Base-by-base conservation (phyloP, 2,113 vertebrate species). In the Nothocercus julius region DNA sequence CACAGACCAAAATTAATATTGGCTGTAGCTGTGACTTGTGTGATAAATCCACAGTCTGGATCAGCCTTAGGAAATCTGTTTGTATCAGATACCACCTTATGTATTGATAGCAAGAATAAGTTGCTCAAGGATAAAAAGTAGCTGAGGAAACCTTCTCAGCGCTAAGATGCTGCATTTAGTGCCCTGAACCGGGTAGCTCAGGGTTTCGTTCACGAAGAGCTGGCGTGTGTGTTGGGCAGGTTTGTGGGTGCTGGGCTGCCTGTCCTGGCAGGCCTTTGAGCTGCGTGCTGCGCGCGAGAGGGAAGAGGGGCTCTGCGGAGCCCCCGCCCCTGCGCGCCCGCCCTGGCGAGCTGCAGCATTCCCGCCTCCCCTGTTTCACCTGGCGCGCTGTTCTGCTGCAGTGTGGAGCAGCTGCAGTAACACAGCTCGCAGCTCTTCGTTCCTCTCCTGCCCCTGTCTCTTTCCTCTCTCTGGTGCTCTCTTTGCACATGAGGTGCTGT, bases 171-270 rank as follows among this genome's bases (percentile, higher is more conserved):
- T 77, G 13, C 72, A 44, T 44, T 44, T 16, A 44, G 44, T 16
- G 4, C 19, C 9, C 0, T 0, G 1, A 0, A 6, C 6, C 0
- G 3, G 77, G 28, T 27, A 3, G 0, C 0, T 11, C 11, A 2
- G 72, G 56, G 15, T 7, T 25, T 34, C 8, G 1, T 20, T 5
- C 3, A 0, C 12, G 3, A 8, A 2, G 3, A 4, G 30, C 3
- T 2, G 8, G 54, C 30, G 3, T 4, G 11, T 11, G 14, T 15
- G 7, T 27, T 63, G 66, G 13, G 32, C 2, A 0, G 8, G 6
- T 1, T 59, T 16, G 76, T 54, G 40, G 1, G 1, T 13, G 40
- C 56, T 36, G 49, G 42, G 42, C 42, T 44, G 42, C 42, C 15
- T 44, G 44, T 44, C 44, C 15, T 44, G 14, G 44, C 44, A 3